Base-by-base conservation (phyloP, 2,888 invertebrate species). In the Agonopterix subpropinquella region DNA sequence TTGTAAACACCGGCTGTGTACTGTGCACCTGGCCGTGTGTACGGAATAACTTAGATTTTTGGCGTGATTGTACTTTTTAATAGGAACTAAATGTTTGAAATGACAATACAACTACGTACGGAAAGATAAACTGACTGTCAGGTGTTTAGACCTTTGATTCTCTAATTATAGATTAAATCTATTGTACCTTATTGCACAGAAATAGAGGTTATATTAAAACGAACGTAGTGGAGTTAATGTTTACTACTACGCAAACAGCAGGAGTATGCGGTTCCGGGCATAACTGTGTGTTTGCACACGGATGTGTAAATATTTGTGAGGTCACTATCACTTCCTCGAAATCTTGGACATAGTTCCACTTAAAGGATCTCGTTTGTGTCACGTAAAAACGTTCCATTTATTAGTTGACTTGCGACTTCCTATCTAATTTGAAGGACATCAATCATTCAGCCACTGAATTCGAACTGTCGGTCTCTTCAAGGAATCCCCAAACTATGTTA, bases 401-500 rank as follows among this genome's bases (percentile, higher is more conserved):
- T 28, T 28, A 28, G 5, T 5, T 28, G 28, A 28, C 28, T 28
- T 28, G 28, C 7, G 28, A 28, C 28, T 28, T 28, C 28, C 28
- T 7, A 28, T 28, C 28, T 28, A 28, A 28, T 28, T 28, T 28
- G 28, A 28, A 28, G 28, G 28, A 67, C 67, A 77, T 77, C 67
- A 73, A 58, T 78, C 75, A 80, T 78, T 70, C 72, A 67, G 73
- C 72, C 70, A 67, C 70, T 72, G 71, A 77, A 77, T 71, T 73
- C 66, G 61, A 74, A 65, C 67, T 70, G 76, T 70, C 65, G 58
- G 67, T 52, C 54, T 28, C 28, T 28, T 52, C 53, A 59, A 61
- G 67, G 59, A 67, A 65, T 64, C 65, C 55, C 48, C 51, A 49
- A 73, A 73, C 70, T 67, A 68, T 65, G 65, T 65, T 62, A 65